phyloP scores from a whole-genome alignment of 1,140 invertebrate genomes.

The Probaryconus sp. region DNA sequence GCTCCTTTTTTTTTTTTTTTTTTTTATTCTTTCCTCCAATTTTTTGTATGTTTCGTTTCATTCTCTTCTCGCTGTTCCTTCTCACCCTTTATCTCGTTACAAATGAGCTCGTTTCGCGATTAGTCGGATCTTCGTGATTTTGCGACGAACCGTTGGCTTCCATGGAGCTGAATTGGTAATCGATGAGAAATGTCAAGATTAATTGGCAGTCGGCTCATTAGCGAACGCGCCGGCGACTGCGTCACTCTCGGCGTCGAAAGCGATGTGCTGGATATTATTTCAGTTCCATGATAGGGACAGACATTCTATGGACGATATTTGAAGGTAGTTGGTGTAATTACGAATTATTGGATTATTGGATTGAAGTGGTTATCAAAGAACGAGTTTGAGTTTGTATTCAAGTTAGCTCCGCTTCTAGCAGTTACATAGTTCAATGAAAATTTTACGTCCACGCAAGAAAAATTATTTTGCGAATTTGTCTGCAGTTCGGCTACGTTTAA shows the following conservation, averaged over 20 bases:
- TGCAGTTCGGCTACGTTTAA: conserved; percentile 8
- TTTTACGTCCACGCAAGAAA: conserved; percentile 18
- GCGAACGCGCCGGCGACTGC: conserved; percentile 56
- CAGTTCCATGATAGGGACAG: conserved; percentile 53
- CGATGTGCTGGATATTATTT: conserved; percentile 62
- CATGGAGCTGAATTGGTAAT: conserved; percentile 61
- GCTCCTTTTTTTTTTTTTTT: conserved; percentile 3
- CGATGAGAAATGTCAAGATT: conserved; percentile 64
- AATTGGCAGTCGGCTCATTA: conserved; percentile 67
- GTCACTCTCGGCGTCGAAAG: conserved; percentile 58
- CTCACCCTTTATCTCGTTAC: conserved; percentile 47
- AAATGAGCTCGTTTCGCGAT: conserved; percentile 58
- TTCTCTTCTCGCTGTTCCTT: conserved; percentile 29
- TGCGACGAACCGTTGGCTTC: conserved; percentile 51
- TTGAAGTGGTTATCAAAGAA: conserved; percentile 58
- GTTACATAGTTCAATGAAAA: conserved; percentile 36
- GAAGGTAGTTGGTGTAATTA: conserved; percentile 55
- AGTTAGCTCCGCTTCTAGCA: conserved; percentile 1
- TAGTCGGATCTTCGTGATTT: conserved; percentile 55
- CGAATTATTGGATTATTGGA: conserved; percentile 61
- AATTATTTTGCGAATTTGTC: conserved; percentile 12
- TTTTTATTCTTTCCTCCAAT: conserved; percentile 13
- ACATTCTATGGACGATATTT: conserved; percentile 49
- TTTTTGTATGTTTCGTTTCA: conserved; percentile 42
- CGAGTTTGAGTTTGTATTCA: conserved; percentile 42